A percentile compares a stretch with the other conserved stretches of the same genome.
Conservation (phyloP, 2,797 vertebrate genomes). For the Poeciliopsis infans region DNA sequence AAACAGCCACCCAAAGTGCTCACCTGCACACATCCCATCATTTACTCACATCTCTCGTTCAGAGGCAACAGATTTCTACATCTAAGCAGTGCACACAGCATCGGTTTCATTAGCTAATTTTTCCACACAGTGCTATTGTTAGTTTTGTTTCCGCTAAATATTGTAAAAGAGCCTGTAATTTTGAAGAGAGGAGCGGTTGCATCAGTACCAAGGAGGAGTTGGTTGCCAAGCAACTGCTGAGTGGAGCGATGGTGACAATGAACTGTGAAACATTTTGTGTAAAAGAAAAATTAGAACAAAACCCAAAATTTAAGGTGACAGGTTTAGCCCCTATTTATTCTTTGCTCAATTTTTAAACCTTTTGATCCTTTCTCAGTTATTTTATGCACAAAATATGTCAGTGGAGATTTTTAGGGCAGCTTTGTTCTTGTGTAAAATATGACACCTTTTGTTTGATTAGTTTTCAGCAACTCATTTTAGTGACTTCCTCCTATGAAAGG, state of each 20-base stretch:
- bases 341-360: neutral
- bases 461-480: constrained; percentile 6
- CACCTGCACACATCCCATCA: neutral
- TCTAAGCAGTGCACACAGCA: constrained; percentile 1
- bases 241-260: constrained; percentile 73
- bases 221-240: constrained; percentile 80
- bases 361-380: neutral
- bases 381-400: neutral
- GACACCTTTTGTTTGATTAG: constrained; percentile 11
- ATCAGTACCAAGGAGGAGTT: constrained; percentile 74
- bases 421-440: constrained; percentile 17
- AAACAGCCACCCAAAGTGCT: neutral
- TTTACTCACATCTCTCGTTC: neutral
- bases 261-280: constrained; percentile 54
- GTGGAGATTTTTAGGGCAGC: neutral
- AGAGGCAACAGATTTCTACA: neutral
- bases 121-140: constrained; percentile 46
- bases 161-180: constrained; percentile 74
- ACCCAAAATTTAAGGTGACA: constrained; percentile 51
- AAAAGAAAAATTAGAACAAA: constrained; percentile 32
- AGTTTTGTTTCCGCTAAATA: constrained; percentile 66
- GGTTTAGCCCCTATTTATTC: constrained; percentile 7
- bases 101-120: constrained; percentile 50
- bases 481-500: neutral
- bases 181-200: constrained; percentile 69